Conservation (phyloP, 92 coral and sea anemone genomes). For the Micromussa lordhowensis region DNA sequence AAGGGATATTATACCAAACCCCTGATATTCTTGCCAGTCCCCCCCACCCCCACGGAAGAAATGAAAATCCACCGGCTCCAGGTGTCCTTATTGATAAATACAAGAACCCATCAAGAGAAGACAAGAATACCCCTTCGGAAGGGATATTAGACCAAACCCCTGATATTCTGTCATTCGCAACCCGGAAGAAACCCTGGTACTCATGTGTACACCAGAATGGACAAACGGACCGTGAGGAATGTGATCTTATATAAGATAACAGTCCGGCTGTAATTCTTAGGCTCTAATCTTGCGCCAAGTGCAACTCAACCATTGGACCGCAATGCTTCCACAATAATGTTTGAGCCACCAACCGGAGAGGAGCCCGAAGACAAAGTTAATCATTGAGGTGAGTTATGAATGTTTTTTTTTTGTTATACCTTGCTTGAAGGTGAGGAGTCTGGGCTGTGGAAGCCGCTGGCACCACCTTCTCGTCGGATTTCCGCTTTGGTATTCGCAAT, state of each 20-base stretch:
- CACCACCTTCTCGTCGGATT: conserved; percentile 89
- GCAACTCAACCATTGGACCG: neutral
- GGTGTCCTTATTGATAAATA: no score
- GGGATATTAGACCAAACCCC: neutral
- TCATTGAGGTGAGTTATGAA: neutral
- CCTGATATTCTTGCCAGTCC: no score
- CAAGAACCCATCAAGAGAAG: no score
- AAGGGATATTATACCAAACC: no score
- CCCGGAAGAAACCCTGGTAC: neutral
- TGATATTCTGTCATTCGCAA: neutral
- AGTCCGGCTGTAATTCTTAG: neutral
- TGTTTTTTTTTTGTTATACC: conserved; percentile 63
- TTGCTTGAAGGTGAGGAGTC: conserved; percentile 79
- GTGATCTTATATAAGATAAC: no score
- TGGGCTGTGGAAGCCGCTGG: conserved; percentile 61
- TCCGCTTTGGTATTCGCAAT: conserved; percentile 94
- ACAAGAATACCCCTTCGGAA: neutral
- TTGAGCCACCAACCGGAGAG: neutral
- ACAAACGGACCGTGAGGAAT: no score
- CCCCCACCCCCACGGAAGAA: no score
- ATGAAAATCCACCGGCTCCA: no score
- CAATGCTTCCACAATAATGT: neutral
- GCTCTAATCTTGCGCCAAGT: neutral
- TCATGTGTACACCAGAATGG: no score
- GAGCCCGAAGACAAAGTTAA: neutral